phyloP scores from a whole-genome alignment of 2,888 invertebrate genomes.

The Drosophila pseudotakahashii region DNA sequence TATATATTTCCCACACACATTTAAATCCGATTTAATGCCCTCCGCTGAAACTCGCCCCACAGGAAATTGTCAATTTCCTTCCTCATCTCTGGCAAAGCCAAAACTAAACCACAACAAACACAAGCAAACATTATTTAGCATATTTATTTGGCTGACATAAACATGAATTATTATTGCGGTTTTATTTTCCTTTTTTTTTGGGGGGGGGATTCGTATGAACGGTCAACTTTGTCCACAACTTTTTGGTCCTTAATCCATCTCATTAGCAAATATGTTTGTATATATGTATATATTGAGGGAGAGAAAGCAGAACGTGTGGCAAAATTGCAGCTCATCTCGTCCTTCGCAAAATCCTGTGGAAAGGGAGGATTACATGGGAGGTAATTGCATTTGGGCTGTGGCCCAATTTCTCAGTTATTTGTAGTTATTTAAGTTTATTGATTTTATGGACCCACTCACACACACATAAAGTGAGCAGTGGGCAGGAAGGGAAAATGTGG shows the following conservation, averaged over 20 bases:
- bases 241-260: slow-evolving; percentile 63
- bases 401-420: slow-evolving; percentile 67
- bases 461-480: slow-evolving; percentile 11
- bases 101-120: slow-evolving; percentile 45
- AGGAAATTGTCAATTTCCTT: slow-evolving; percentile 43
- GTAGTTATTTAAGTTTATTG: slow-evolving; percentile 67
- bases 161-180: slow-evolving; percentile 67
- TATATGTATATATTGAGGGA: not conserved
- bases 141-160: slow-evolving; percentile 55
- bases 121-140: slow-evolving; percentile 53
- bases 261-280: slow-evolving; percentile 54
- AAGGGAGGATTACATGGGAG: slow-evolving; percentile 25
- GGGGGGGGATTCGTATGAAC: too few relatives aligned
- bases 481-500: slow-evolving; percentile 9
- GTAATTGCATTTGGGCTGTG: slow-evolving; percentile 46
- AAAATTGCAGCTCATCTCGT: slow-evolving; percentile 29
- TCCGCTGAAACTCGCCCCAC: not conserved
- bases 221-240: slow-evolving; percentile 24
- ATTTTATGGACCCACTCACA: slow-evolving; percentile 61
- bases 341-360: slow-evolving; percentile 22
- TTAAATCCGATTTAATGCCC: slow-evolving; percentile 33
- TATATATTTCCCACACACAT: slow-evolving; percentile 15
- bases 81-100: slow-evolving; percentile 21
- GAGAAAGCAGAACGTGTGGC: slow-evolving; percentile 20
- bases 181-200: not conserved